These are phyloP conservation scores for Musca domestica DNA, from an alignment of 1,140 invertebrate genomes.

Conservation along the genomic window DNA sequence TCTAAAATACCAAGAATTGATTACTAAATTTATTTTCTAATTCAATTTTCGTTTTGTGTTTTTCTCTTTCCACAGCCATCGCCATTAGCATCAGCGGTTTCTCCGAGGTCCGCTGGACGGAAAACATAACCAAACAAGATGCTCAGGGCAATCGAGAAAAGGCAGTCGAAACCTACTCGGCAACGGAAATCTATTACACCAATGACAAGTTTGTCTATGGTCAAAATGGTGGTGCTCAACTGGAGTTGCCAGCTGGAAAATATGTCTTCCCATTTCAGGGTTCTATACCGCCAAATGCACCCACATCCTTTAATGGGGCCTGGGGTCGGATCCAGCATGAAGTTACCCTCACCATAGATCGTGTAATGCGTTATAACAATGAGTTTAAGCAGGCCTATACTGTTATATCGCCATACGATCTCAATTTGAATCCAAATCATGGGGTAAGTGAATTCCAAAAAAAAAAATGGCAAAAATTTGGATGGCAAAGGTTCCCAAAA, in stretches of 20 bases:
- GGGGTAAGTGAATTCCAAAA: slow-evolving; percentile 33
- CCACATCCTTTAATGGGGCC: slow-evolving; percentile 71
- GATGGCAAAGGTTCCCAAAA: too few species aligned
- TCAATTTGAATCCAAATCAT: slow-evolving; percentile 60
- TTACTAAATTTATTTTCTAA: not conserved
- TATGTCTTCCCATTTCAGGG: slow-evolving; percentile 62
- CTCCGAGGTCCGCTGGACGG: slow-evolving; percentile 61
- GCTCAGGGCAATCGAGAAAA: slow-evolving; percentile 51
- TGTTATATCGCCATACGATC: slow-evolving; percentile 69
- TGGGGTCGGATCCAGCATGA: slow-evolving; percentile 69
- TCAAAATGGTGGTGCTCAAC: slow-evolving; percentile 54
- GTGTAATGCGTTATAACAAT: slow-evolving; percentile 74
- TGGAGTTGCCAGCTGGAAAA: slow-evolving; percentile 59
- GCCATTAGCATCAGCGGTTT: slow-evolving; percentile 60
- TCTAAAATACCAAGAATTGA: not conserved
- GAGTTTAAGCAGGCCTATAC: slow-evolving; percentile 70
- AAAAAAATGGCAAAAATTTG: too few species aligned
- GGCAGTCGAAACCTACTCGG: slow-evolving; percentile 37
- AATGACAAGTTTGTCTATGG: slow-evolving; percentile 43
- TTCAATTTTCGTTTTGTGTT: not conserved
- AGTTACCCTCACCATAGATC: slow-evolving; percentile 66
- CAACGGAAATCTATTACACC: slow-evolving; percentile 42
- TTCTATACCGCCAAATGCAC: slow-evolving; percentile 59
- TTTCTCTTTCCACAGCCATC: slow-evolving; percentile 53
- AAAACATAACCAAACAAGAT: slow-evolving; percentile 57